Conservation (phyloP, 2,888 invertebrate genomes). For the Caenorhabditis drosophilae region DNA sequence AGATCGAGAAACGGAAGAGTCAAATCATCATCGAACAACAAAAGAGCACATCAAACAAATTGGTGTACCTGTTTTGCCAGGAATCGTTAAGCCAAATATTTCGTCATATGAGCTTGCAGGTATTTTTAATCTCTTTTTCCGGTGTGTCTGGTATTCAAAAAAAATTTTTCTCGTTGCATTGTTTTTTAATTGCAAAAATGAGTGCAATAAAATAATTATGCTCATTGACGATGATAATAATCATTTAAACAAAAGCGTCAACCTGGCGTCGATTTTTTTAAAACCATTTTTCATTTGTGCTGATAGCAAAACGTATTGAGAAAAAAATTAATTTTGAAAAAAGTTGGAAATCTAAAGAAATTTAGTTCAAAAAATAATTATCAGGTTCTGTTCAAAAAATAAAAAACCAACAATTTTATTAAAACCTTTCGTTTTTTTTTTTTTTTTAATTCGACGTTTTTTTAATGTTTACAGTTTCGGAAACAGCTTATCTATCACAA, state of each 20-base stretch:
- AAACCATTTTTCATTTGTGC: not conserved
- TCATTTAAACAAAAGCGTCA: not conserved
- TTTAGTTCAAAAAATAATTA: too few species aligned
- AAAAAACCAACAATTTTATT: too few species aligned
- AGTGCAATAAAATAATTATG: constrained; percentile 2
- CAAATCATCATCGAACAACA: constrained; percentile 12
- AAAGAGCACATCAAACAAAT: constrained; percentile 46
- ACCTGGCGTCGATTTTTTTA: constrained; percentile 10
- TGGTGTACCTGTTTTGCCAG: constrained; percentile 49
- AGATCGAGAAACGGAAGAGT: constrained; percentile 32
- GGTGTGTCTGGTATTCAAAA: not conserved
- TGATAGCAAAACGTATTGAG: too few species aligned
- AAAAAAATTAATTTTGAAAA: too few species aligned
- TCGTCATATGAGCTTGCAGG: constrained; percentile 11
- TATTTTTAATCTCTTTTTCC: constrained; percentile 3
- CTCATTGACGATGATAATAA: too few species aligned
- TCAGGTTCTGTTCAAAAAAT: too few species aligned
- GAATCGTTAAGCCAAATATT: constrained; percentile 17
- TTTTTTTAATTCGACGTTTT: too few species aligned
- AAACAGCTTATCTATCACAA: too few species aligned
- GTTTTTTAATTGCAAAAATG: not conserved
- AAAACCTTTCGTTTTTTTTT: too few species aligned
- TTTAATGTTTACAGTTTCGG: too few species aligned
- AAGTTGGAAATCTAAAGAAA: not conserved
- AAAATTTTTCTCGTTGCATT: not conserved